Conservation (phyloP, 2,888 invertebrate genomes). For the Syrphus vitripennis region DNA sequence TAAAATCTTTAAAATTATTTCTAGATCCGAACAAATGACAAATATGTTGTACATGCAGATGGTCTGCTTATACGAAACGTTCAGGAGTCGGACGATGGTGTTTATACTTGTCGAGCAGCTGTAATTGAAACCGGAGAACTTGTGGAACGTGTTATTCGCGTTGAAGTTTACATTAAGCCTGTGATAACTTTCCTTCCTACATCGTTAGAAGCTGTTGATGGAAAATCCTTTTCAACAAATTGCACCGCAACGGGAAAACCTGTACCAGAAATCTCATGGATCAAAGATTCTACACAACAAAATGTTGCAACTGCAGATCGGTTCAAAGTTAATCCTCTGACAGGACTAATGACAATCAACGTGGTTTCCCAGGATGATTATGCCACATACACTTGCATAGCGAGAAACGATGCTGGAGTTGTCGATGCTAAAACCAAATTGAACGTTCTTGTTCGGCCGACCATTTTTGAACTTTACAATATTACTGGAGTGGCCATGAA, state of each 20-base stretch:
- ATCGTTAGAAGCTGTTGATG: conserved; percentile 88
- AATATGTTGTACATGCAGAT: conserved; percentile 88
- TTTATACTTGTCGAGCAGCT: conserved; percentile 93
- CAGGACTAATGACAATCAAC: conserved; percentile 88
- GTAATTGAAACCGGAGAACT: conserved; percentile 91
- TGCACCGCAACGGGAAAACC: conserved; percentile 93
- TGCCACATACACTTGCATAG: conserved; percentile 90
- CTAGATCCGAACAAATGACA: conserved; percentile 86
- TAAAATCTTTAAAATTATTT: conserved; percentile 20
- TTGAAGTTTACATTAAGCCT: conserved; percentile 90
- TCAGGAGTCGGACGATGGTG: conserved; percentile 91
- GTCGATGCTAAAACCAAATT: conserved; percentile 87
- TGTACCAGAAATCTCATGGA: conserved; percentile 91
- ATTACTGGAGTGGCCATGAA: conserved; percentile 85
- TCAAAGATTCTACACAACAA: conserved; percentile 87
- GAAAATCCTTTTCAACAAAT: conserved; percentile 87
- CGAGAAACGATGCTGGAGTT: conserved; percentile 89
- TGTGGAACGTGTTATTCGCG: conserved; percentile 88
- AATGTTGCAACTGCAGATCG: conserved; percentile 87
- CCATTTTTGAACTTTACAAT: conserved; percentile 89
- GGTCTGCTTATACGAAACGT: conserved; percentile 90
- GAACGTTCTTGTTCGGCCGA: conserved; percentile 89
- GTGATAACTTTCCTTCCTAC: conserved; percentile 85
- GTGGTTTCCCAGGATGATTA: conserved; percentile 90
- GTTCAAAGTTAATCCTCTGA: conserved; percentile 85